Conservation (phyloP, 1,140 invertebrate species). For the Xylocopa sonorina region DNA sequence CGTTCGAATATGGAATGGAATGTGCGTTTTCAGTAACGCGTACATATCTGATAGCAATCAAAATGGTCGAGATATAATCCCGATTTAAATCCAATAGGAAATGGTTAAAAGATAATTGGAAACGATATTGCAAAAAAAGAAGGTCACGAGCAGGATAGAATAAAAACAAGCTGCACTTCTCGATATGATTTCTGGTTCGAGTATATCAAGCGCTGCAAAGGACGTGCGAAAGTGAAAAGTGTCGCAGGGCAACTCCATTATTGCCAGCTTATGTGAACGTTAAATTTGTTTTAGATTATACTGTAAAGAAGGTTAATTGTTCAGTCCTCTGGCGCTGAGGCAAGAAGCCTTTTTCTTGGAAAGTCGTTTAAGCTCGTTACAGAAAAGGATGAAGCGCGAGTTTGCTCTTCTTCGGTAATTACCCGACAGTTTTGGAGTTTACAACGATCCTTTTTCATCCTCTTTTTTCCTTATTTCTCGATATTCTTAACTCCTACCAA, state of each 20-base stretch:
- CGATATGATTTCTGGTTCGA: no score
- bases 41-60: no score
- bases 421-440: not conserved
- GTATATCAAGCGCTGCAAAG: not conserved
- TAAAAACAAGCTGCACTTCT: no score
- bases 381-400: not conserved
- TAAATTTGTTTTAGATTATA: constrained; percentile 1
- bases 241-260: not conserved
- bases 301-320: constrained; percentile 21
- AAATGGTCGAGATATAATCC: no score
- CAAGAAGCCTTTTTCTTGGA: not conserved
- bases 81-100: no score
- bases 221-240: no score
- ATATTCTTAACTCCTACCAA: no score
- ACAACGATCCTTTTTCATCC: not conserved
- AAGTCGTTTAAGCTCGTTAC: constrained; percentile 14
- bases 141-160: no score
- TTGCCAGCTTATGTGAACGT: not conserved
- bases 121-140: no score
- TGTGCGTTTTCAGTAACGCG: no score
- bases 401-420: constrained; percentile 23
- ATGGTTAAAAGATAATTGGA: no score
- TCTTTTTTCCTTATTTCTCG: not conserved
- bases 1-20: no score
- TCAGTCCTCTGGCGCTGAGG: not conserved